phyloP scores from a whole-genome alignment of 2,888 invertebrate genomes.

The Drosophila ustulata region DNA sequence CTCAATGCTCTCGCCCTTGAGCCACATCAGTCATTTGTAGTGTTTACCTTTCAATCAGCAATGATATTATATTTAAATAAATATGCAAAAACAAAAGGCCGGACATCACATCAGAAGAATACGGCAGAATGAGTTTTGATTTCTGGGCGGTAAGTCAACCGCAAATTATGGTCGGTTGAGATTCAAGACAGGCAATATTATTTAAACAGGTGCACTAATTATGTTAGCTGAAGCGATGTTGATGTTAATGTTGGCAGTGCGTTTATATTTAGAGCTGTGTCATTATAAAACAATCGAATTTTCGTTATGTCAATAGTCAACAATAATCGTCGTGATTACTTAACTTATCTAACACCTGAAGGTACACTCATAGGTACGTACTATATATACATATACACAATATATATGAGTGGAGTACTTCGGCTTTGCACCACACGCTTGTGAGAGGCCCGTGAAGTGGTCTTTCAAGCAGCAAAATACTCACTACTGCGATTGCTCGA shows the following conservation, averaged over 20 bases:
- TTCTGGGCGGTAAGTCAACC: slow-evolving; percentile 54
- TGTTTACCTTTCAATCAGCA: slow-evolving; percentile 78
- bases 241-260: neutral
- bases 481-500: slow-evolving; percentile 2
- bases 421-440: slow-evolving; percentile 18
- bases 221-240: slow-evolving; percentile 5
- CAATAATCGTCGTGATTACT: slow-evolving; percentile 75
- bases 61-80: slow-evolving; percentile 59
- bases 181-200: slow-evolving; percentile 21
- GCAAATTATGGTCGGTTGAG: slow-evolving; percentile 45
- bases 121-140: slow-evolving; percentile 37
- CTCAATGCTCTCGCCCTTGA: slow-evolving; percentile 1
- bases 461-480: slow-evolving; percentile 34
- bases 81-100: slow-evolving; percentile 29
- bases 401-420: slow-evolving; percentile 25
- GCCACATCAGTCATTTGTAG: slow-evolving; percentile 22
- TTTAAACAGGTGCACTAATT: slow-evolving; percentile 60
- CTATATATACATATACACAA: neutral
- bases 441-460: slow-evolving; percentile 40
- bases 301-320: slow-evolving; percentile 71
- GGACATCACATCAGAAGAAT: neutral
- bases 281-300: slow-evolving; percentile 80
- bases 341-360: slow-evolving; percentile 64
- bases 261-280: slow-evolving; percentile 47
- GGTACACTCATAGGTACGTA: neutral